Evolutionary conservation across 2,113 vertebrate genomes (phyloP), one percentile per base, ranked within the genome.

Genomic region (Panthera leo): DNA sequence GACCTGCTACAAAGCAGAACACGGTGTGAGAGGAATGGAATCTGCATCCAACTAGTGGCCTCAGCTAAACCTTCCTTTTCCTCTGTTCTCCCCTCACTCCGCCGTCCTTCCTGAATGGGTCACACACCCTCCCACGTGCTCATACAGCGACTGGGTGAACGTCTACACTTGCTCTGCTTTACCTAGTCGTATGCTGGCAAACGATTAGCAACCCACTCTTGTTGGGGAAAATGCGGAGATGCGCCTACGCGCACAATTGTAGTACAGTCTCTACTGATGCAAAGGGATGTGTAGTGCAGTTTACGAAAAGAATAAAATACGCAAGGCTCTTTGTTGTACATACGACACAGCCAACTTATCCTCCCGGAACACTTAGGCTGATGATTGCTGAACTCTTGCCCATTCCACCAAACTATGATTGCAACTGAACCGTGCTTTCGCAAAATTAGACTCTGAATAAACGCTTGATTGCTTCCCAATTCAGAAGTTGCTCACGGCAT

Each of bases 61-160:
- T 39, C 65, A 5, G 23, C 11, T 27, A 65, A 80, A 15, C 4
- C 29, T 89, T 75, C 36, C 11, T 70, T 18, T 67, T 21, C 11
- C 55, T 65, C n/a, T 25, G 12, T 67, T 1, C 21, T 61, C 34
- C 4, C 5, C 12, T 90, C 45, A 55, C 3, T 36, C 23, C 36
- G 14, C 18, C 36, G 14, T 80, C 45, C 21, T 86, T 42, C 48
- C 67, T 14, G 13, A 34, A 0, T 9, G 9, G 85, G 4, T 53
- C 10, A 36, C 7, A 5, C 0, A 0, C 1, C 8, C 10, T 21
- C 19, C 23, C 6, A 9, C 6, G 53, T 23, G 89, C 15, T 85
- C 36, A n/a, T 3, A 55, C 15, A 36, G 11, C 11, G 42, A 63
- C 48, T 42, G 5, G 27, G 13, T 19, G 70, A n/a, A 76, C 5